Conservation (phyloP, 1,140 invertebrate species). For the Drosophila ironensis region DNA sequence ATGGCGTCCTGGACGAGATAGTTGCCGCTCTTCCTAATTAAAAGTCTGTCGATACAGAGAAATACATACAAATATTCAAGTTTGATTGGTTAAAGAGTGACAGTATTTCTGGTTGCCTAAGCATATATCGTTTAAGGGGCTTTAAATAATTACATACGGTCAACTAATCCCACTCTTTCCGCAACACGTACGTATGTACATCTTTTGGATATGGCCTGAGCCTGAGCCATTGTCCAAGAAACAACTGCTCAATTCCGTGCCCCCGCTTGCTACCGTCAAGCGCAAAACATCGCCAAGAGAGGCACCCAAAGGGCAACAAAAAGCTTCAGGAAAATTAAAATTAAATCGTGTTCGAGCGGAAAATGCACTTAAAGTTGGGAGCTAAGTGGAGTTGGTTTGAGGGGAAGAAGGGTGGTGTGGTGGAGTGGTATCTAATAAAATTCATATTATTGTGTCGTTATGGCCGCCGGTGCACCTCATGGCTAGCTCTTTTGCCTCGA, state of each 20-base stretch:
- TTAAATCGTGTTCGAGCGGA: slow-evolving; percentile 75
- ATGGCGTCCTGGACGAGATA: background rate
- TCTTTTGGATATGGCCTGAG: slow-evolving; percentile 35
- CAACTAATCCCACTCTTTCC: background rate
- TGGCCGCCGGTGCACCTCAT: slow-evolving; percentile 42
- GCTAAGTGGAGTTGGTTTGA: slow-evolving; percentile 24
- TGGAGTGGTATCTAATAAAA: slow-evolving; percentile 58
- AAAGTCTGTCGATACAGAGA: too few relatives aligned
- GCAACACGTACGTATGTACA: slow-evolving; percentile 16
- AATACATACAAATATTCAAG: too few relatives aligned
- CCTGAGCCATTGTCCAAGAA: slow-evolving; percentile 48
- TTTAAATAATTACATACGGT: background rate
- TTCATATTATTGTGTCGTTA: slow-evolving; percentile 72
- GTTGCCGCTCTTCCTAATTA: background rate
- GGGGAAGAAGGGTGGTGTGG: background rate
- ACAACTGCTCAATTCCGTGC: slow-evolving; percentile 56
- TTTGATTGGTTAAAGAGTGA: too few relatives aligned
- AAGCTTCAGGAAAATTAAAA: slow-evolving; percentile 64
- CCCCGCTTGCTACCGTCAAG: background rate
- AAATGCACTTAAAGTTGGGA: slow-evolving; percentile 62
- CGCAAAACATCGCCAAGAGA: background rate
- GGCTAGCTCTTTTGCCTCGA: slow-evolving; percentile 6
- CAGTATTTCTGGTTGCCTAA: too few relatives aligned
- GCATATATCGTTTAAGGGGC: background rate
- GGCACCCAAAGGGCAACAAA: slow-evolving; percentile 57